Evolutionary conservation across 2,113 vertebrate species (phyloP), one percentile per base, ranked within the genome.

Genomic region (Hyaena hyaena): DNA sequence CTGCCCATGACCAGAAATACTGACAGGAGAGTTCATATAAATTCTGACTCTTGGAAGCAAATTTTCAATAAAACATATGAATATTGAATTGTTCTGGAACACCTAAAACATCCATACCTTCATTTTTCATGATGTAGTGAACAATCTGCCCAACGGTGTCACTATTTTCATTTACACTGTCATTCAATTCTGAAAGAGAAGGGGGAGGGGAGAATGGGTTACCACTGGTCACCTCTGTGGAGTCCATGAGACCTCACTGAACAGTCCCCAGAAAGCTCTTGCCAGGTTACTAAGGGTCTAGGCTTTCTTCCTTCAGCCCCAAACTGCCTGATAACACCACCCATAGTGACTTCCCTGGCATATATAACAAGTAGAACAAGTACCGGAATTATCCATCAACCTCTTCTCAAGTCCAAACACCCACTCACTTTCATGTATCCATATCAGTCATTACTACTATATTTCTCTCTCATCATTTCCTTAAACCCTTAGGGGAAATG

Each of bases 91-190:
- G 24, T 65, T 83, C 58, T 12, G 2, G 9, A 76, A 58, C 31
- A 71, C 15, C 15, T 23, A 31, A 68, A 28, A 74, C 35, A 53
- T 17, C 17, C 98, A 21, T 99, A 99, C 99, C 99, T 99, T 99
- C 99, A 84, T 99, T 99, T 96, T 99, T 99, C 99, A 99, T 99
- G 98, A 99, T 99, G 99, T 98, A 99, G 84, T 99, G 99, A 94
- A 99, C 99, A 33, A 99, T 99, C 92, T 99, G 99, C 73, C 99
- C 99, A 24, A 99, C 99, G 0, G 99, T 99, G 98, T 99, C 99
- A 9, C 98, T 99, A 83, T 99, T 99, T 16, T 99, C 98, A 85
- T 99, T 99, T 24, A 99, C 3, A 86, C 99, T 99, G 95, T 99
- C 99, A 35, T 99, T 99, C 98, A 99, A 77, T 76, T 99, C 99